Conservation (phyloP, 2,797 vertebrate genomes). For the Pithecia hirsuta region DNA sequence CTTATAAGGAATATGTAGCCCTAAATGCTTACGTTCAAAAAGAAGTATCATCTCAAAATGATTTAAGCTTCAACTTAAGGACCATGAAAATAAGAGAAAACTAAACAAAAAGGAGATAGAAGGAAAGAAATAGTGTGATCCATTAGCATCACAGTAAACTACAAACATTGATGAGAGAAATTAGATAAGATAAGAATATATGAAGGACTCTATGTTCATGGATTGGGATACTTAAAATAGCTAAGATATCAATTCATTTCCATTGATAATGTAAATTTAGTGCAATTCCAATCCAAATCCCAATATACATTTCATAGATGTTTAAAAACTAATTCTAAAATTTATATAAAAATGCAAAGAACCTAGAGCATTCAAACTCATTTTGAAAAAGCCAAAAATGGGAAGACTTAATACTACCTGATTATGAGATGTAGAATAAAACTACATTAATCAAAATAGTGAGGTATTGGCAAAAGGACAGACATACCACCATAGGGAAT, state of each 20-base stretch:
- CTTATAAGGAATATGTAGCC: background rate
- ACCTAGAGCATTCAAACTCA: background rate
- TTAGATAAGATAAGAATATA: background rate
- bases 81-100: background rate
- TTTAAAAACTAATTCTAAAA: background rate
- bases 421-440: background rate
- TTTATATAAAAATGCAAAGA: background rate
- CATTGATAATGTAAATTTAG: background rate
- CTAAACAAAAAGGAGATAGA: background rate
- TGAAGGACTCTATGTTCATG: background rate
- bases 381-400: background rate
- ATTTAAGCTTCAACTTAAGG: background rate
- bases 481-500: background rate
- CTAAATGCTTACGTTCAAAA: background rate
- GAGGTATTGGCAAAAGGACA: background rate
- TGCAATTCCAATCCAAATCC: background rate
- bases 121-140: background rate
- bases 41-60: background rate
- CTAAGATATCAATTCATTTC: background rate
- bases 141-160: background rate
- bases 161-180: background rate
- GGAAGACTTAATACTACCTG: background rate
- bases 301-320: background rate
- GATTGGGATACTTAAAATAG: background rate
- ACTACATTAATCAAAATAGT: background rate